Percentiles rank a stretch among this genome's conserved stretches.
phyloP scores from a whole-genome alignment of 1,140 invertebrate species.

The Drosophila orosa region DNA sequence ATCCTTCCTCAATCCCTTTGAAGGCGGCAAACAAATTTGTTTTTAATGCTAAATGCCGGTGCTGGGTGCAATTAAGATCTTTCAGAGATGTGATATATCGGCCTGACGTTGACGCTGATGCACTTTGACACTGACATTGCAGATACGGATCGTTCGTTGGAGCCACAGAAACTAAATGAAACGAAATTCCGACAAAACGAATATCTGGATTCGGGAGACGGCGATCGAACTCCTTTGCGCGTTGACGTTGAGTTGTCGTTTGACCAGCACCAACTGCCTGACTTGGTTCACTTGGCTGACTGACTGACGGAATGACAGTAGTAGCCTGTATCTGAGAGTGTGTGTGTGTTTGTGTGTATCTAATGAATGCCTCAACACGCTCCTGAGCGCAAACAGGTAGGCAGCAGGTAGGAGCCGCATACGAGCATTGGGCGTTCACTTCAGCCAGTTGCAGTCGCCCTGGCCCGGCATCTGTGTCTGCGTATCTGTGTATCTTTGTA shows the following conservation, averaged over 20 bases:
- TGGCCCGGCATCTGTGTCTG: constrained; percentile 12
- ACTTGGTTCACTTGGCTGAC: constrained; percentile 23
- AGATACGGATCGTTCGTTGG: constrained; percentile 67
- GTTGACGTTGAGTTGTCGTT: constrained; percentile 72
- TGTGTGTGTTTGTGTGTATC: constrained; percentile 41
- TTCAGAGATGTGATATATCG: constrained; percentile 43
- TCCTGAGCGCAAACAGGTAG: constrained; percentile 73
- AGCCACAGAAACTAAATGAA: constrained; percentile 2
- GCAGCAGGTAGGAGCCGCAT: constrained; percentile 47
- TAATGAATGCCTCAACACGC: constrained; percentile 80
- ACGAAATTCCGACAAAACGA: constrained; percentile 43
- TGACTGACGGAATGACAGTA: constrained; percentile 63
- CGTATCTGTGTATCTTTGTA: constrained; percentile 14
- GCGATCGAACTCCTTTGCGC: constrained; percentile 61
- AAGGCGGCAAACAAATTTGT: constrained; percentile 45
- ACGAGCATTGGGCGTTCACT: constrained; percentile 74
- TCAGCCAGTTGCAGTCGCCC: constrained; percentile 57
- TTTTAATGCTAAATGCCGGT: constrained; percentile 43
- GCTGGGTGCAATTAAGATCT: constrained; percentile 60
- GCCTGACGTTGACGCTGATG: constrained; percentile 65
- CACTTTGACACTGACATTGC: constrained; percentile 73
- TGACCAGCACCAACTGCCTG: constrained; percentile 45
- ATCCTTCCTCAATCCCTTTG: constrained; percentile 34
- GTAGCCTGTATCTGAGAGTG: constrained; percentile 25
- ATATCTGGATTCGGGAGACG: constrained; percentile 11